phyloP scores from a whole-genome alignment of 2,113 vertebrate species.

The Cranoglanis bouderius region DNA sequence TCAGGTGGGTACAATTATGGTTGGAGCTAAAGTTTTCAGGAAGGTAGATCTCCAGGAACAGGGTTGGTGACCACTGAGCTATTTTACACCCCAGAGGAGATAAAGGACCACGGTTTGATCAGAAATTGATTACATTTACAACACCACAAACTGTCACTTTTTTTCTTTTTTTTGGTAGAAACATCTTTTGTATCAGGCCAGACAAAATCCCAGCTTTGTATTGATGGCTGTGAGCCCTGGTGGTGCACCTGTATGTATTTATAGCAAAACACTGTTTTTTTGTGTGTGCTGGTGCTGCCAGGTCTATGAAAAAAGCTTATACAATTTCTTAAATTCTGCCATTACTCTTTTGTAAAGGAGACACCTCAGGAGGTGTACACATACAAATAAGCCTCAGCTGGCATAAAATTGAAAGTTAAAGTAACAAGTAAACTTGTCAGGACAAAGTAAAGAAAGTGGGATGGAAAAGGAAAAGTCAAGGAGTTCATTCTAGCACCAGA shows the following conservation, averaged over 20 bases:
- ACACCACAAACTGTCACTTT: not conserved
- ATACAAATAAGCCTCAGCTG: not conserved
- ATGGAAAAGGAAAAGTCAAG: not conserved
- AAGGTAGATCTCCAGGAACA: no score
- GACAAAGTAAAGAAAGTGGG: not conserved
- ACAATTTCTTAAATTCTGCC: slow-evolving; percentile 64
- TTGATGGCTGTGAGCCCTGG: not conserved
- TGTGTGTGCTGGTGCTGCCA: slow-evolving; percentile 47
- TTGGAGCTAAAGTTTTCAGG: no score
- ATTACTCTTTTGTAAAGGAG: slow-evolving; percentile 60
- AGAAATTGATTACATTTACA: slow-evolving; percentile 68
- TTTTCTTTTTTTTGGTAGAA: not conserved
- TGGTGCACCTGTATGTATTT: not conserved
- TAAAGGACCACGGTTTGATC: slow-evolving; percentile 67
- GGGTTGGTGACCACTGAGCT: no score
- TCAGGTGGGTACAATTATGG: no score
- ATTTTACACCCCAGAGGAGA: slow-evolving; percentile 57
- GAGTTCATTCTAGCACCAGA: not conserved
- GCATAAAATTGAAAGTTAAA: not conserved
- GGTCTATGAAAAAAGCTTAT: slow-evolving; percentile 49
- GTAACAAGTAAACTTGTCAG: not conserved
- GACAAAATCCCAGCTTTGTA: not conserved
- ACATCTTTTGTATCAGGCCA: not conserved
- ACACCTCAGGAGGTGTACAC: not conserved
- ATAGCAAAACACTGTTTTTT: not conserved